Evolutionary conservation across 2,888 invertebrate species (phyloP), one percentile per base, ranked within the genome.

Genomic region (Branchellion lobata): DNA sequence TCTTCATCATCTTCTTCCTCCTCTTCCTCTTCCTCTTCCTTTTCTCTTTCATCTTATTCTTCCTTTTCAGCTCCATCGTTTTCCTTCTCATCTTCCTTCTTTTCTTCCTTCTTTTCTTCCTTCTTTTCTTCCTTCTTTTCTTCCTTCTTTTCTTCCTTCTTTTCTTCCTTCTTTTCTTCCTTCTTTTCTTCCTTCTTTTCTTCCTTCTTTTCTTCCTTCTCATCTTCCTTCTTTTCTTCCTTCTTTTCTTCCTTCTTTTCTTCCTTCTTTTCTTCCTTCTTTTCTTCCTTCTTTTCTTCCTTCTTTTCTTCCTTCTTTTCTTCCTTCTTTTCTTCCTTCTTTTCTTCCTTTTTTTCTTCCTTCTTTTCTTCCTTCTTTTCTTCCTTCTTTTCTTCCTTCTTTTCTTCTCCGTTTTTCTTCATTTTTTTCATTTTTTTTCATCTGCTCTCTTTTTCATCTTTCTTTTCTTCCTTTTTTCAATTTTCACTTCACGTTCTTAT

Each of bases 1-100:
- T 73, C 73, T 5, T 73, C 73, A 73, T 73, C 73, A 40, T 73
- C 73, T 3, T 73, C 73, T 18, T 33, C 40, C 31, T 73, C 40
- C 3, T 73, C 73, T 3, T 36, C 73, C 3, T 36, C 73, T 3
- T 73, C 40, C 3, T 73, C 73, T 3, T 73, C 73, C 31, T 73
- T 36, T 24, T 73, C 40, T 3, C 36, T 36, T 3, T 73, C 73
- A 34, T 73, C 73, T 3, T 47, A 5, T 31, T 33, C 34, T n/a
- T 8, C 1, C 3, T 33, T 33, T n/a, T 33, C 71, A 71, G 14
- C 71, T 29, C 31, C 71, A 71, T 71, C 71, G 31, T 71, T 33
- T 29, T 71, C 71, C 14, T 71, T 33, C 14, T 71, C 71, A 71
- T 71, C 71, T 29, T 71, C 71, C 14, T 71, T n/a, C 8, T 31